A percentile compares a stretch with the other conserved stretches of the same genome.
Evolutionary conservation across 2,888 invertebrate species (phyloP).

Genomic region (Lomographa bimaculata): DNA sequence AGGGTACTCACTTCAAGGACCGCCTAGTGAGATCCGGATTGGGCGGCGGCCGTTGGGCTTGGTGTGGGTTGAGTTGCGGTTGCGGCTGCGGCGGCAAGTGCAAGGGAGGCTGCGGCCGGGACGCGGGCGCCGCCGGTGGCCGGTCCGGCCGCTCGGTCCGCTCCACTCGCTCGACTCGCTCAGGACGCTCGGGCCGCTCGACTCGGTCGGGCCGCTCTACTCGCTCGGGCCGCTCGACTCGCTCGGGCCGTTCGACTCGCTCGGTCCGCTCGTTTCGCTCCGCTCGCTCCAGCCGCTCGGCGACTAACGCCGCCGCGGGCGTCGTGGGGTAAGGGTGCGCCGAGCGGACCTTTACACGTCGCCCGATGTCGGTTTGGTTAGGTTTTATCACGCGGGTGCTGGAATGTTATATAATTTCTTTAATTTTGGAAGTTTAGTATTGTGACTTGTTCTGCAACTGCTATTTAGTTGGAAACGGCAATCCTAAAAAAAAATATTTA

Average conservation of each 20-base stretch:
- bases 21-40: slow-evolving; percentile 89
- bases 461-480: too few species aligned
- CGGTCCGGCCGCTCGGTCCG: slow-evolving; percentile 47
- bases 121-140: slow-evolving; percentile 40
- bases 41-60: slow-evolving; percentile 70
- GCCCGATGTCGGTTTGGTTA: slow-evolving; percentile 94
- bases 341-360: slow-evolving; percentile 90
- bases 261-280: slow-evolving; percentile 52
- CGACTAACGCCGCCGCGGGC: slow-evolving; percentile 51
- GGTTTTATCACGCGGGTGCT: slow-evolving; percentile 97
- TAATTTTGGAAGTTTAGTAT: slow-evolving; percentile 2
- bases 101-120: slow-evolving; percentile 44
- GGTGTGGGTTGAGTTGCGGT: slow-evolving; percentile 50
- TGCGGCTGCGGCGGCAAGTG: slow-evolving; percentile 40
- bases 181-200: slow-evolving; percentile 46
- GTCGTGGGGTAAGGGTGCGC: slow-evolving; percentile 68
- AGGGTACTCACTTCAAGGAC: slow-evolving; percentile 86
- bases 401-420: slow-evolving; percentile 48
- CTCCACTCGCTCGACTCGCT: slow-evolving; percentile 55
- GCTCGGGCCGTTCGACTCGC: slow-evolving; percentile 49
- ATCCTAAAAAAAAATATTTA: too few species aligned
- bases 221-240: slow-evolving; percentile 55
- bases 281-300: slow-evolving; percentile 54
- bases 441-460: too few species aligned
- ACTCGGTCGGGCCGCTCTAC: slow-evolving; percentile 55